Evolutionary conservation across 2,113 vertebrate species (phyloP).

Genomic region (Drymodes brunneopygia): DNA sequence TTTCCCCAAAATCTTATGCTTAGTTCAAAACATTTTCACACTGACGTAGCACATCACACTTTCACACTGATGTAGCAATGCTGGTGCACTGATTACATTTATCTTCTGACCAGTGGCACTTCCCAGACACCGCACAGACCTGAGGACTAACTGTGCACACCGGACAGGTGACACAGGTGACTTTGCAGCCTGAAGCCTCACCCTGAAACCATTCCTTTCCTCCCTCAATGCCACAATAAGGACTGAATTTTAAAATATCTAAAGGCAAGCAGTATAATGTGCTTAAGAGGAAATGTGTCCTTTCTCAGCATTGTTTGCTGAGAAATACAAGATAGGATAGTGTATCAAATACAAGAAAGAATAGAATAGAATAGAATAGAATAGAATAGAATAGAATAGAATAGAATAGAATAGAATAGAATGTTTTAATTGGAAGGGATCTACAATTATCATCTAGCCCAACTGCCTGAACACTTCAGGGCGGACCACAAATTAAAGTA

Average conservation of each 20-base stretch:
- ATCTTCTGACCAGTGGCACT: neutral
- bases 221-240: neutral
- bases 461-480: neutral
- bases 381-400: neutral
- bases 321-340: neutral
- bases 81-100: neutral
- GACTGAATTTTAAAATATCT: neutral
- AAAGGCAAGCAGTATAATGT: neutral
- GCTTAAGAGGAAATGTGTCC: fast-evolving
- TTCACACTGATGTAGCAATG: neutral
- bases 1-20: neutral
- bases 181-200: neutral
- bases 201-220: neutral
- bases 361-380: neutral
- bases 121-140: neutral
- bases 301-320: neutral
- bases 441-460: neutral
- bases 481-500: neutral
- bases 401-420: neutral
- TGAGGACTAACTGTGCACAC: neutral
- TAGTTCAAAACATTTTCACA: neutral
- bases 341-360: too few species aligned
- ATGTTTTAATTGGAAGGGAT: neutral
- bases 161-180: neutral
- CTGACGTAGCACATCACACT: too few species aligned